A percentile compares a stretch with the other conserved stretches of the same genome.
Evolutionary conservation across 2,113 vertebrate genomes (phyloP).

Genomic region (Sakesphorus luctuosus): DNA sequence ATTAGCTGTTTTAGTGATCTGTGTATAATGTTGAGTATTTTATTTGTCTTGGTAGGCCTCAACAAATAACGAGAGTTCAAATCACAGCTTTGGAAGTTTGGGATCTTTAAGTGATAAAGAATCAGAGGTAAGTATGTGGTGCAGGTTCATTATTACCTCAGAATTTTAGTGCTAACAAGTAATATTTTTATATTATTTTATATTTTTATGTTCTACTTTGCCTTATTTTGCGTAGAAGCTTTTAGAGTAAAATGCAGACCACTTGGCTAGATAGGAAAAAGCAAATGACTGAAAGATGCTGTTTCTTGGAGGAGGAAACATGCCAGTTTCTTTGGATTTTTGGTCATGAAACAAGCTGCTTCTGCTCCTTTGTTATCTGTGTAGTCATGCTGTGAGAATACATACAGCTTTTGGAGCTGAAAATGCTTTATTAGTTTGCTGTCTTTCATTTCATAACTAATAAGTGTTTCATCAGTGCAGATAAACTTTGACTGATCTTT

Average conservation of each 20-base stretch:
- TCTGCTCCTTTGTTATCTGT: not conserved
- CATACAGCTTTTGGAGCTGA: not conserved
- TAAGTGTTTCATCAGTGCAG: not conserved
- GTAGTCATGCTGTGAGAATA: not conserved
- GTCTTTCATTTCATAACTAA: not conserved
- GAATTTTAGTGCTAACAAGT: not conserved
- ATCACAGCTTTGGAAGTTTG: constrained; percentile 98
- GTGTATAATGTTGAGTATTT: not conserved
- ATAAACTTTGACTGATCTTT: not conserved
- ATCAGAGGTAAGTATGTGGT: constrained; percentile 86
- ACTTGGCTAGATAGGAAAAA: not conserved
- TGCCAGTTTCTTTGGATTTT: not conserved
- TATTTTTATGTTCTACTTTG: not conserved
- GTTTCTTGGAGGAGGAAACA: not conserved
- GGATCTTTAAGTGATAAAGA: constrained; percentile 98
- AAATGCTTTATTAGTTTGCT: not conserved
- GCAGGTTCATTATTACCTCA: not conserved
- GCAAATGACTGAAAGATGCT: not conserved
- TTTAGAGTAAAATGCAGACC: not conserved
- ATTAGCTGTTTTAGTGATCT: not conserved
- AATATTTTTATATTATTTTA: not conserved
- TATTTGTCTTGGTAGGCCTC: constrained; percentile 83
- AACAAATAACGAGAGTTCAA: constrained; percentile 99
- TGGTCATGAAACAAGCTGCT: not conserved
- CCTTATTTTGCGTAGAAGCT: not conserved